Evolutionary conservation across 2,888 invertebrate genomes (phyloP).

Genomic region (Halocaridina rubra): DNA sequence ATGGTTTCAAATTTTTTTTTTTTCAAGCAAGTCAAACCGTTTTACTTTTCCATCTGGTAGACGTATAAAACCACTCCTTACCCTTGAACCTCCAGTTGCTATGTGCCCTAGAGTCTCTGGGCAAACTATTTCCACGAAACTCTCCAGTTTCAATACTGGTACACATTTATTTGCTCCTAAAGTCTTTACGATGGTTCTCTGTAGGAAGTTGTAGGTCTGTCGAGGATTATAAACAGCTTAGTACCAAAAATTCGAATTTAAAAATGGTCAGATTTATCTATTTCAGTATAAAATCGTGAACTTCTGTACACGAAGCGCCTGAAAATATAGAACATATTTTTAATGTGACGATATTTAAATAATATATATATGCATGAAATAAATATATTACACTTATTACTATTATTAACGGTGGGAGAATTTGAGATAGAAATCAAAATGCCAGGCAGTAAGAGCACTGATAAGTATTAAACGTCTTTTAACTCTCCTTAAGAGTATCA

Average conservation of each 20-base stretch:
- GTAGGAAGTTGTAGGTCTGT: neutral
- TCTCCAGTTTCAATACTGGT: neutral
- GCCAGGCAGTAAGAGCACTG: too few species aligned
- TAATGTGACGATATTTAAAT: too few species aligned
- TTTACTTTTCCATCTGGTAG: neutral
- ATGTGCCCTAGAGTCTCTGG: neutral
- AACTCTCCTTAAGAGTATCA: too few species aligned
- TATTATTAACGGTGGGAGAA: too few species aligned
- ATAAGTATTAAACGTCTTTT: too few species aligned
- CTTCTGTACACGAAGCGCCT: too few species aligned
- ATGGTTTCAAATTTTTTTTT: neutral
- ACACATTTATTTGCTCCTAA: slow-evolving; percentile 13
- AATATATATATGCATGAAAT: too few species aligned
- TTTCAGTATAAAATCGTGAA: too few species aligned
- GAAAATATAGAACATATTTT: too few species aligned
- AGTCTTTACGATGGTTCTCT: neutral
- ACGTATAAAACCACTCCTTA: neutral
- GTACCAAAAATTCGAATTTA: neutral
- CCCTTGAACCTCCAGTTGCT: neutral
- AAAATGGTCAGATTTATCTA: neutral
- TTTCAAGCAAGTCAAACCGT: neutral
- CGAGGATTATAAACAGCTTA: neutral
- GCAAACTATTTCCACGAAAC: slow-evolving; percentile 23
- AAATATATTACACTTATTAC: too few species aligned
- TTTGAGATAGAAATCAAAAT: too few species aligned